Evolutionary conservation across 2,888 invertebrate species (phyloP).

Genomic region (Temnothorax unifasciatus): DNA sequence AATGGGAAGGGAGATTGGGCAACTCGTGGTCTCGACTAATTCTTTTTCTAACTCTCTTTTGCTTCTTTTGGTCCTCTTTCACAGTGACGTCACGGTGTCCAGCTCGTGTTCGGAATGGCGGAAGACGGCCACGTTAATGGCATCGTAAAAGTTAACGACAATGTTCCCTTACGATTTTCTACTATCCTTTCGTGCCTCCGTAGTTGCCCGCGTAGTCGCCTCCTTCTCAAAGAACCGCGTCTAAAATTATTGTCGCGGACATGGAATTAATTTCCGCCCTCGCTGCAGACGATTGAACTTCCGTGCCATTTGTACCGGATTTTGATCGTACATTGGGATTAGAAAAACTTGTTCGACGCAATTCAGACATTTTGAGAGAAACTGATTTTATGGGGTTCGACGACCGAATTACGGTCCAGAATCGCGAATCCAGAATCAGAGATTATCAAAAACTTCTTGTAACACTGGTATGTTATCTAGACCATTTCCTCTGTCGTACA

Average conservation of each 20-base stretch:
- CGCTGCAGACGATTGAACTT: slow-evolving; percentile 73
- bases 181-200: slow-evolving; percentile 72
- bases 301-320: slow-evolving; percentile 67
- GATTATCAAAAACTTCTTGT: slow-evolving; percentile 29
- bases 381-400: slow-evolving; percentile 69
- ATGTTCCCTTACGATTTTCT: slow-evolving; percentile 84
- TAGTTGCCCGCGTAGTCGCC: slow-evolving; percentile 47
- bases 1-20: slow-evolving; percentile 53
- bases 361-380: slow-evolving; percentile 66
- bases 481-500: background rate
- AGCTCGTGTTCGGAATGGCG: slow-evolving; percentile 80
- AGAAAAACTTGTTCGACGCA: slow-evolving; percentile 66
- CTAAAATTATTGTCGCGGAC: slow-evolving; percentile 84
- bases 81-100: slow-evolving; percentile 83
- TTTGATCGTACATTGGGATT: slow-evolving; percentile 70
- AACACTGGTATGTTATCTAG: background rate
- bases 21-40: slow-evolving; percentile 77
- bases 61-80: slow-evolving; percentile 70
- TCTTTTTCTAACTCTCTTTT: slow-evolving; percentile 77
- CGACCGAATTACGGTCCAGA: slow-evolving; percentile 22
- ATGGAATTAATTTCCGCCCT: slow-evolving; percentile 82
- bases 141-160: slow-evolving; percentile 86
- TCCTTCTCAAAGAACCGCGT: slow-evolving; percentile 67
- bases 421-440: background rate
- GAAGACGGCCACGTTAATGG: slow-evolving; percentile 85